Evolutionary conservation across 2,888 invertebrate species (phyloP).

Genomic region (Polyommatus iphigenia): DNA sequence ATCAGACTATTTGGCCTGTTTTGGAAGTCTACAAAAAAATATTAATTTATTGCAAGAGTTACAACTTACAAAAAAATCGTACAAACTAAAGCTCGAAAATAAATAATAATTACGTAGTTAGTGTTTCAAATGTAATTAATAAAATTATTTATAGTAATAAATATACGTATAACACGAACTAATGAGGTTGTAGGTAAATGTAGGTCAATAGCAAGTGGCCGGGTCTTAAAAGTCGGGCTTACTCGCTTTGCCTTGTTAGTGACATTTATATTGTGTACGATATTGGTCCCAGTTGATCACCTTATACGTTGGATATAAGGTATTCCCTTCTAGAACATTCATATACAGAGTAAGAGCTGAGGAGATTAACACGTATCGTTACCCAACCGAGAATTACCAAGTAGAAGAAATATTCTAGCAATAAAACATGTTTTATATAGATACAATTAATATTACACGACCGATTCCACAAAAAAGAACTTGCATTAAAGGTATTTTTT

Average conservation of each 20-base stretch:
- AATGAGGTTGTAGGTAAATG: conserved; percentile 27
- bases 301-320: not conserved
- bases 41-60: not conserved
- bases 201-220: conserved; percentile 26
- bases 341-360: not conserved
- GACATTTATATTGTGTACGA: conserved; percentile 17
- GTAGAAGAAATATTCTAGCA: too few relatives aligned
- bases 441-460: too few relatives aligned
- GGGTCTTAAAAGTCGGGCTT: conserved; percentile 23
- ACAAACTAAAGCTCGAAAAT: too few relatives aligned
- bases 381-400: too few relatives aligned
- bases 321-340: not conserved
- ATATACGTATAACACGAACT: not conserved
- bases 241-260: conserved; percentile 12
- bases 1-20: too few relatives aligned
- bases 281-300: conserved; percentile 19
- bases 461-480: too few relatives aligned
- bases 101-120: not conserved
- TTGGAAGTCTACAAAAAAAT: too few relatives aligned
- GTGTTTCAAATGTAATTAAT: not conserved
- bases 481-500: too few relatives aligned
- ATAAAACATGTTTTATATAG: too few relatives aligned
- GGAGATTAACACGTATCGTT: too few relatives aligned
- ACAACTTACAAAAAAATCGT: not conserved
- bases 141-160: conserved; percentile 18